Conservation (phyloP, 2,888 invertebrate species). For the Carabus problematicus region DNA sequence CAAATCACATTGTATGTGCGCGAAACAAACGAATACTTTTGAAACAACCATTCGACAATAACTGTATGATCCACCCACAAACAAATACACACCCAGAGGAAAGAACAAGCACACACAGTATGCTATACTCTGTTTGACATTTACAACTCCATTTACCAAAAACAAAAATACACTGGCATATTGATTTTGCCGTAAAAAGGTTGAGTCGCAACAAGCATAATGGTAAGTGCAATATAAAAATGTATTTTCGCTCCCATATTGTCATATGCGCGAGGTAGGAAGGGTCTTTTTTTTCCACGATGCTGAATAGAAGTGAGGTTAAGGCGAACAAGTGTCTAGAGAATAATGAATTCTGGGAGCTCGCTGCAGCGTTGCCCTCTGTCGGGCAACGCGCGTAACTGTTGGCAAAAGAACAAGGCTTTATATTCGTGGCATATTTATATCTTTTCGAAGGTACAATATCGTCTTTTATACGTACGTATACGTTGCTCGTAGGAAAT, state of each 20-base stretch:
- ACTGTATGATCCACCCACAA: too few species aligned
- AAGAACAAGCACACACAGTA: too few species aligned
- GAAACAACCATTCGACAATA: too few species aligned
- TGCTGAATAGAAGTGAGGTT: not conserved
- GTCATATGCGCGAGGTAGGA: too few species aligned
- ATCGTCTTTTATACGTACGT: not conserved
- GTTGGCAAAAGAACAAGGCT: too few species aligned
- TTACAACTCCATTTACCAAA: not conserved
- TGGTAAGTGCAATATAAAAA: not conserved
- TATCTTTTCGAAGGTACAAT: slow-evolving; percentile 23
- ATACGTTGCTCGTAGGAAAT: too few species aligned
- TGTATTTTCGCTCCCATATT: not conserved
- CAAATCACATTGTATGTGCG: too few species aligned
- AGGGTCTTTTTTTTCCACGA: not conserved
- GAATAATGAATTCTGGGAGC: slow-evolving; percentile 13
- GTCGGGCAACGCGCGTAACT: too few species aligned
- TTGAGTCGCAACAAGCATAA: not conserved
- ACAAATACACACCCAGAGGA: too few species aligned
- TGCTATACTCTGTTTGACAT: too few species aligned
- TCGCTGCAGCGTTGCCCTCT: too few species aligned
- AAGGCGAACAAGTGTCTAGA: slow-evolving; percentile 6
- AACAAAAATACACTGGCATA: not conserved
- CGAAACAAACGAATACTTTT: too few species aligned
- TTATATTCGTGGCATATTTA: slow-evolving; percentile 40
- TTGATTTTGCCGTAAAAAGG: slow-evolving; percentile 3